Evolutionary conservation across 1,140 invertebrate genomes (phyloP), one percentile per base, ranked within the genome.

Genomic region (Lucilia sericata): DNA sequence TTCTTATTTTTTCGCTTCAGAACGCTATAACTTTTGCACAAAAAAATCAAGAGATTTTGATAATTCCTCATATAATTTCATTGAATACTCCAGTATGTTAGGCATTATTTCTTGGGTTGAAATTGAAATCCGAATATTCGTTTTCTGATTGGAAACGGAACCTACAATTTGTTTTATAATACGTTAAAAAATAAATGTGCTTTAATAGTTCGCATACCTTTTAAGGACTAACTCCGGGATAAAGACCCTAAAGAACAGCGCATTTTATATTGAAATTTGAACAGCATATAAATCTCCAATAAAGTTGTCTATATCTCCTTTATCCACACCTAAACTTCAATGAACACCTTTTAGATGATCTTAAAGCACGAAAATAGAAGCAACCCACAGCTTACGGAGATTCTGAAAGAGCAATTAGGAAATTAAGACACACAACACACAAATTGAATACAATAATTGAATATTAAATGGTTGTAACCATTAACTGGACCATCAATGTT

Each of bases 331-430:
- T 60, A 17, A 60, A 60, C 14, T n/a, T 60, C 13, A 60, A 60
- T 14, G 17, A 60, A 2, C 42, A 42, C 42, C 42, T 42, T n/a
- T 60, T n/a, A 60, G 55, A 60, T 60, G 55, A 60, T 60, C 8
- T 60, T 60, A 60, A 60, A 60, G 55, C 55, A 60, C 55, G 55
- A n/a, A 60, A 60, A 60, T 60, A 3, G 55, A n/a, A n/a, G 14
- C 55, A 60, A 60, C 55, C 55, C 55, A 60, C 55, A 60, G 55
- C 55, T 60, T n/a, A 60, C 55, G 55, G 55, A 60, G n/a, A n/a
- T 60, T 60, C 55, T 60, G 55, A 60, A 60, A 60, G 55, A 60
- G 55, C 55, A 60, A 60, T 60, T 17, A 60, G 55, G 14, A 60
- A 60, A 60, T 60, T 60, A 60, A 60, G 55, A 17, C 14, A 60